Percentiles rank a stretch among this genome's conserved stretches.
These are phyloP conservation scores for Drosophila bipectinata DNA, from an alignment of 1,140 invertebrate genomes.

Conservation along the genomic window DNA sequence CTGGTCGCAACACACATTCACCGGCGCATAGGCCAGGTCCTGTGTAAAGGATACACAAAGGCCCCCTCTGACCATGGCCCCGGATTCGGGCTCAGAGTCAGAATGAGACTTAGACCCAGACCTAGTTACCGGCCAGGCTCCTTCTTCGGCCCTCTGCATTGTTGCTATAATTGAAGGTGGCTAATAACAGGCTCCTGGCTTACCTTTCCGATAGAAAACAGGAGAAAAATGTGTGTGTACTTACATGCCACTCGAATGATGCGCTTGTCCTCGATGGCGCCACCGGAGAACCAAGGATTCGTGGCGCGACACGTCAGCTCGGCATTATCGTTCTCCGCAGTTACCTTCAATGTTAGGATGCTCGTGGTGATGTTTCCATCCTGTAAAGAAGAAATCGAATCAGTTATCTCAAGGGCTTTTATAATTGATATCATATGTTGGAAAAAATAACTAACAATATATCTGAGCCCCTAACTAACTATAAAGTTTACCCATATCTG, in stretches of 20 bases:
- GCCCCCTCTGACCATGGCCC: conserved; percentile 35
- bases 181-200: conserved; percentile 35
- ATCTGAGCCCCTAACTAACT: too few relatives aligned
- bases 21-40: conserved; percentile 6
- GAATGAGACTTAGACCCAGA: background rate
- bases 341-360: conserved; percentile 89
- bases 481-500: background rate
- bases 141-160: conserved; percentile 2
- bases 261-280: conserved; percentile 90
- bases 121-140: background rate
- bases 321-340: conserved; percentile 91
- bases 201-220: conserved; percentile 24
- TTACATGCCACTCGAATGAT: conserved; percentile 93
- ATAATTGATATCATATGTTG: background rate
- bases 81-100: background rate
- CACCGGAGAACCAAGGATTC: conserved; percentile 93
- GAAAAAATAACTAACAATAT: too few relatives aligned
- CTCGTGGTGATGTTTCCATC: conserved; percentile 90
- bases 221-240: conserved; percentile 80
- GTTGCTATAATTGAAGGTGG: conserved; percentile 37
- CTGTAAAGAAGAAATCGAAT: conserved; percentile 50
- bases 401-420: background rate
- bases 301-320: conserved; percentile 93
- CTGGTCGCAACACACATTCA: conserved; percentile 26
- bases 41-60: conserved; percentile 45